These are phyloP conservation scores for Laothoe populi DNA, from an alignment of 2,888 invertebrate species.

Conservation along the genomic window DNA sequence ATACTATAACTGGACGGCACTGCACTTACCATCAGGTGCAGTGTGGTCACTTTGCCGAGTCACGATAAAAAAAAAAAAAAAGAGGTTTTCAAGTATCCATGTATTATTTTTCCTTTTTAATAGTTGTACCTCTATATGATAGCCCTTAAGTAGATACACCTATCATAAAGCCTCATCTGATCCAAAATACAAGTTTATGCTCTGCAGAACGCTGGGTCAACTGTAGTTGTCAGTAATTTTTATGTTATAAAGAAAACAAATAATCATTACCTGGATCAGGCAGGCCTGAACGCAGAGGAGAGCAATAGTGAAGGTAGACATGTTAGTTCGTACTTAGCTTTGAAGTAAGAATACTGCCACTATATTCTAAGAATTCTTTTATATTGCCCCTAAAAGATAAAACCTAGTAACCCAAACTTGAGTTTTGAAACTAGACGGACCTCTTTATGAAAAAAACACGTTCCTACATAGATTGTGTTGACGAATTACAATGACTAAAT, in stretches of 20 bases:
- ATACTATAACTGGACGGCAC: too few relatives aligned
- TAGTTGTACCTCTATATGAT: too few relatives aligned
- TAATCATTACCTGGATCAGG: constrained; percentile 31
- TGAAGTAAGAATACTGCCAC: constrained; percentile 18
- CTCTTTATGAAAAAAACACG: not conserved
- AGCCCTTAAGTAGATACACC: too few relatives aligned
- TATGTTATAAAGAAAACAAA: not conserved
- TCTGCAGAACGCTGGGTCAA: too few relatives aligned
- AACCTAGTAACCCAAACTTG: constrained; percentile 1
- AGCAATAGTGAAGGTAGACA: constrained; percentile 37
- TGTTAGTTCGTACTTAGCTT: constrained; percentile 28
- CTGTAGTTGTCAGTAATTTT: not conserved
- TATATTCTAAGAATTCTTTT: not conserved
- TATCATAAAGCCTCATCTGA: too few relatives aligned
- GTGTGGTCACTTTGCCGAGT: too few relatives aligned
- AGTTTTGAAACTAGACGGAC: not conserved
- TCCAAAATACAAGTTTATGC: too few relatives aligned
- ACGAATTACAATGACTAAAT: not conserved
- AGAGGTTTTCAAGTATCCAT: too few relatives aligned
- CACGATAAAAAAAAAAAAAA: too few relatives aligned
- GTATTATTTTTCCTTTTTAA: too few relatives aligned
- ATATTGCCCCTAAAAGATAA: constrained; percentile 4
- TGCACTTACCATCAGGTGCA: too few relatives aligned
- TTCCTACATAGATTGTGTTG: not conserved
- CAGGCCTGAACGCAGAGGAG: constrained; percentile 38